Conservation (phyloP, 2,113 vertebrate genomes). For the Onychostruthus taczanowskii region DNA sequence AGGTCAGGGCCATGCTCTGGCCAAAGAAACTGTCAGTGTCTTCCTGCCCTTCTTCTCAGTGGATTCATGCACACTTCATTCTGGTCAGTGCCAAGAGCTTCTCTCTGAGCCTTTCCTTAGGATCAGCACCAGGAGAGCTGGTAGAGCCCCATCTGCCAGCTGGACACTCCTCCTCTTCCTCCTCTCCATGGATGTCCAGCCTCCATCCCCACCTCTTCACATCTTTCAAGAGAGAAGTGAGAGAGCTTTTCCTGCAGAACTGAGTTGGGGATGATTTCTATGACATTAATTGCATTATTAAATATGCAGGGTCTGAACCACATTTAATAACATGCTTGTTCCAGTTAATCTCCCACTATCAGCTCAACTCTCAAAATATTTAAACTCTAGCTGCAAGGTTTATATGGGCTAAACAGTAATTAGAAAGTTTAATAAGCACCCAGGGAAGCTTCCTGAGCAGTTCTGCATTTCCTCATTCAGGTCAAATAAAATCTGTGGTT, state of each 20-base stretch:
- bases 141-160: background rate
- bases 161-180: background rate
- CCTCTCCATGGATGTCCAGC: background rate
- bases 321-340: background rate
- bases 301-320: background rate
- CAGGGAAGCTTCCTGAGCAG: background rate
- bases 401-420: background rate
- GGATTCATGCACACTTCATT: accelerated
- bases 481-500: background rate
- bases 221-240: background rate
- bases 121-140: background rate
- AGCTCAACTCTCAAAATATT: background rate
- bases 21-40: background rate
- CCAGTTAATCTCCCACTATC: background rate
- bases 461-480: background rate
- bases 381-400: background rate
- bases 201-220: background rate
- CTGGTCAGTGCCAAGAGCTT: background rate
- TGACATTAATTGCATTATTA: background rate
- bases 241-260: background rate
- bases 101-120: background rate
- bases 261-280: background rate
- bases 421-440: background rate
- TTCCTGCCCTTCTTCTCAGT: background rate
- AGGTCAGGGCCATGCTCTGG: background rate